Conservation (phyloP, 2,797 vertebrate species). For the Cottoperca gobio region DNA sequence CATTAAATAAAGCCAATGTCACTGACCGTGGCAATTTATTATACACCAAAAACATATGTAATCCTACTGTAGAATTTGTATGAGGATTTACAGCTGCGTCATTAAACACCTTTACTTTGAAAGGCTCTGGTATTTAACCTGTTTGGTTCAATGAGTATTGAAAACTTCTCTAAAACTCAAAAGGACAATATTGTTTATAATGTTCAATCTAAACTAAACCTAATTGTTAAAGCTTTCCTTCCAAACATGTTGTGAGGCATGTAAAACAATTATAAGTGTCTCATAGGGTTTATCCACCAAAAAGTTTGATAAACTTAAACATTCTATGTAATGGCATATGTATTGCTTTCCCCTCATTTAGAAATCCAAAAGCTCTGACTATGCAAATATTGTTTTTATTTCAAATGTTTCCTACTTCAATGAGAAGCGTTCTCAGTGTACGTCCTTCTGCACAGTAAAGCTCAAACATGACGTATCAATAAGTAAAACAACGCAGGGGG, state of each 20-base stretch:
- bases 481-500: neutral
- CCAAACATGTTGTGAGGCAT: neutral
- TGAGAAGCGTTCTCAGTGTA: neutral
- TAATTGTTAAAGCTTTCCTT: neutral
- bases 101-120: conserved; percentile 3
- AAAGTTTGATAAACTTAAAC: neutral
- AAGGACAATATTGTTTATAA: neutral
- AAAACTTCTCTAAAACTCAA: neutral
- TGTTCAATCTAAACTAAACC: neutral
- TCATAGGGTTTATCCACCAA: neutral
- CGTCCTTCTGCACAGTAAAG: neutral
- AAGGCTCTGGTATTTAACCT: neutral
- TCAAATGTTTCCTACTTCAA: neutral
- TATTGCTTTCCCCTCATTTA: neutral
- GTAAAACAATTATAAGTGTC: neutral
- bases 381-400: neutral
- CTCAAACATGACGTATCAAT: neutral
- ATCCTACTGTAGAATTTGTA: neutral
- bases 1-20: neutral
- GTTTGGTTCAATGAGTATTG: neutral
- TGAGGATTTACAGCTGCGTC: conserved; percentile 7
- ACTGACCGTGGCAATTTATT: neutral
- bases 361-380: neutral
- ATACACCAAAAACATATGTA: neutral
- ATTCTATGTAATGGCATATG: neutral